Evolutionary conservation across 2,888 invertebrate genomes (phyloP), one percentile per base, ranked within the genome.

Genomic region (Helobdella robusta): DNA sequence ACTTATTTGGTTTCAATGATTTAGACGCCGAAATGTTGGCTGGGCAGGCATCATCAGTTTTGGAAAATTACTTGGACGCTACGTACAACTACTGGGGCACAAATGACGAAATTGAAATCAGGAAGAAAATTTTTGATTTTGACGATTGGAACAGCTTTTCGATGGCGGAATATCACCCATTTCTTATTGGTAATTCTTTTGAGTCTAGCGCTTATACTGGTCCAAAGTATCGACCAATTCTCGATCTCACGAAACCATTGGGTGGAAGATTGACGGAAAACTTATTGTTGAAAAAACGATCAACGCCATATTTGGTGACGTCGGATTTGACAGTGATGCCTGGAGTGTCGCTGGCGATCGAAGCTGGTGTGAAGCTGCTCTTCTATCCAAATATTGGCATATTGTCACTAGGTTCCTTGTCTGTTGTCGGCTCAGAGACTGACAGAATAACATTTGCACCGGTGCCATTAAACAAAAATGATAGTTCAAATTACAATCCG

Each of bases 91-190:
- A 91, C 89, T 99, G 97, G 97, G 97, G 95, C 15, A 87, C 87
- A 2, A 81, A 82, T 0, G 84, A 87, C 64, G 86, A 88, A 62
- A 81, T 81, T 4, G 83, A 84, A 65, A 97, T 98, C 64, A 85
- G 86, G 66, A 83, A 85, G 61, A 84, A 86, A 75, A 93, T 97
- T 74, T 95, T 97, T 77, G 97, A 97, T 80, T 95, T 98, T 79
- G 94, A 98, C 77, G 95, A 97, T 77, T 98, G 98, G 97, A 98
- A 98, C 78, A 91, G 92, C 79, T 93, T 91, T 78, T 94, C 94
- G 0, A 85, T 94, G 62, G 95, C 94, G 0, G 84, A 87, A 18
- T 98, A 88, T 78, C 84, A 87, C 64, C 98, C 97, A 0, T 97
- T 86, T 78, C 83, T 94, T 66, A 84, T 87, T 0, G 86, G 86